These are phyloP conservation scores for Taxidea taxus DNA, from an alignment of 2,113 vertebrate genomes.

Conservation along the genomic window DNA sequence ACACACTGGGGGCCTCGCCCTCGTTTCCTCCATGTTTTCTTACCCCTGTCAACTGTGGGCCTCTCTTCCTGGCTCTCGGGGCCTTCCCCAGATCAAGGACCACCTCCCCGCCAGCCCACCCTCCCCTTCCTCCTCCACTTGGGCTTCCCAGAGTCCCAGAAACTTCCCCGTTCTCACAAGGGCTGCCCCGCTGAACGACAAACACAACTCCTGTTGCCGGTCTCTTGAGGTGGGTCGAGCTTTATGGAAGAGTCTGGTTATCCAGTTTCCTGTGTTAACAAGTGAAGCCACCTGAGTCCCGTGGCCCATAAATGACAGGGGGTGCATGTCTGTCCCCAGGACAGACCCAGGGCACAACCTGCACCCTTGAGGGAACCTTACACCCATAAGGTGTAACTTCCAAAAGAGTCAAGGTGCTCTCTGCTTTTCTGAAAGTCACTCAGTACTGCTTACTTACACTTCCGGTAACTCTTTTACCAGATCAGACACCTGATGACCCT, in stretches of 20 bases:
- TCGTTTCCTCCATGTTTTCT: neutral
- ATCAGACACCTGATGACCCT: neutral
- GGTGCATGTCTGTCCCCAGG: neutral
- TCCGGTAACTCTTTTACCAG: neutral
- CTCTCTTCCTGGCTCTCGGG: neutral
- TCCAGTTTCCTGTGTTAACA: neutral
- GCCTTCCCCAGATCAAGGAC: neutral
- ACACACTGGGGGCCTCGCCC: neutral
- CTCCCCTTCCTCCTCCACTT: neutral
- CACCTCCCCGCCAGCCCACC: neutral
- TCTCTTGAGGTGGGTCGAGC: neutral
- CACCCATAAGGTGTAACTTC: no score
- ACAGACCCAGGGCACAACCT: neutral
- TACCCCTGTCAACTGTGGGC: neutral
- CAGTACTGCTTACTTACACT: neutral
- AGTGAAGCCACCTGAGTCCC: neutral
- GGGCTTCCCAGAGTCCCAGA: neutral
- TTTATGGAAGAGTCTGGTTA: neutral
- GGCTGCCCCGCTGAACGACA: neutral
- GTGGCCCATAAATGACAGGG: accelerated
- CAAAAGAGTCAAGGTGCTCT: neutral
- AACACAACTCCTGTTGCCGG: neutral
- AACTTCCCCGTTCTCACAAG: neutral
- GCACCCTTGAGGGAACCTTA: neutral
- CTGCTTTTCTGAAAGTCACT: neutral